Evolutionary conservation across 2,797 vertebrate species (phyloP).

Genomic region (Micrastur ruficollis): DNA sequence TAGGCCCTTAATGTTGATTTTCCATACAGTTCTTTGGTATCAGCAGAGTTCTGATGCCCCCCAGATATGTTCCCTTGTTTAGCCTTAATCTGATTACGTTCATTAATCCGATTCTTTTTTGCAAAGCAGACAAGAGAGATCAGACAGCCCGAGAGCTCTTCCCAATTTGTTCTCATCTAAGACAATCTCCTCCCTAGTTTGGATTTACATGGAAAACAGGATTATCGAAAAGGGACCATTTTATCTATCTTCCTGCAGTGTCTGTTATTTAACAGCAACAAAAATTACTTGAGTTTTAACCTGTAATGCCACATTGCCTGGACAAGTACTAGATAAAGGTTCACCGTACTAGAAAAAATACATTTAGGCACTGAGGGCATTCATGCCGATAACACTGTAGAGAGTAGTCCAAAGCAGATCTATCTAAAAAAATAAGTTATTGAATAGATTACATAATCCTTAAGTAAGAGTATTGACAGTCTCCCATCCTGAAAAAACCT

Average conservation of each 20-base stretch:
- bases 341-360: background rate
- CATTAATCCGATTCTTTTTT: constrained; percentile 55
- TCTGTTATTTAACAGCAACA: background rate
- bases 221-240: background rate
- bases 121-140: constrained; percentile 38
- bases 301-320: background rate
- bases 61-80: constrained; percentile 20
- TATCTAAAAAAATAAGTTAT: background rate
- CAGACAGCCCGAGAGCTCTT: constrained; percentile 19
- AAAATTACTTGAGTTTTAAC: background rate
- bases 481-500: background rate
- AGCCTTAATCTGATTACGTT: constrained; percentile 18
- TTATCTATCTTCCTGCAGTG: background rate
- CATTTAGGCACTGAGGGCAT: background rate
- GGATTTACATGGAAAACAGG: constrained; percentile 37
- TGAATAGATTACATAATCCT: constrained; percentile 12
- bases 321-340: background rate
- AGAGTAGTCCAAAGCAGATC: background rate
- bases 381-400: background rate
- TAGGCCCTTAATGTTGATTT: background rate
- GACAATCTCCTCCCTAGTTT: background rate
- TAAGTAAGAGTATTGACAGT: background rate
- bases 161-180: background rate
- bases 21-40: background rate
- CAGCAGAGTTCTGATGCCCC: constrained; percentile 21